Base-by-base conservation (phyloP, 2,113 vertebrate species). In the Prietella phreatophila region DNA sequence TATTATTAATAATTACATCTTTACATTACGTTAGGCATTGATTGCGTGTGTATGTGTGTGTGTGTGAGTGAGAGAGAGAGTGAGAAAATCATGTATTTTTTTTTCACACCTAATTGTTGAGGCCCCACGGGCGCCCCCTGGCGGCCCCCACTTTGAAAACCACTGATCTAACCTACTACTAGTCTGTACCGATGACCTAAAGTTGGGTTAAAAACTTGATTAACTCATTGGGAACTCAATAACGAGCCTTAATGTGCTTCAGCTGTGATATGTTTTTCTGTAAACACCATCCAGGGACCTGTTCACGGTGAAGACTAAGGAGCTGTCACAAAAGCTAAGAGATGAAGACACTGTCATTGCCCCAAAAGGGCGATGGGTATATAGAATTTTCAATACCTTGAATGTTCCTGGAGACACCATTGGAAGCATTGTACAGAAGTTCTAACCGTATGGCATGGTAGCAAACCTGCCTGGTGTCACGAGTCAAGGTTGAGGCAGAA, bases 291-390 rank as follows among this genome's bases (percentile, higher is more conserved):
- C 58, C 17, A 15, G 27, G 75, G 22, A 53, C 3, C 6, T 63
- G 15, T 85, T 76, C 53, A 78, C 79, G 73, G 58, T 58, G 15
- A 86, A 63, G 75, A 30, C 73, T 63, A 79, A 79, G 39, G 39
- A 79, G 73, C 39, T 63, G 30, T 60, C 58, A 63, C 36, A 79
- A 65, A 71, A 86, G 39, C 15, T 63, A 36, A 86, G 27, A 79
- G 67, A 75, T 5, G 2, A 2, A 36, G 15, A 86, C 39, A 63
- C 79, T 85, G 15, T 79, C 10, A 78, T 53, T 79, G 39, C 56
- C 61, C 15, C 33, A 42, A 58, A 85, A 85, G 83, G 47, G 42
- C 10, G 9, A 33, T 25, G 67, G 50, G 53, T 42, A 4, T 42
- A 42, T 42, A 42, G 39, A 42, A 36, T 58, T 86, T 78, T 2